Base-by-base conservation (phyloP, 2,797 vertebrate species). In the Zalophus californianus region DNA sequence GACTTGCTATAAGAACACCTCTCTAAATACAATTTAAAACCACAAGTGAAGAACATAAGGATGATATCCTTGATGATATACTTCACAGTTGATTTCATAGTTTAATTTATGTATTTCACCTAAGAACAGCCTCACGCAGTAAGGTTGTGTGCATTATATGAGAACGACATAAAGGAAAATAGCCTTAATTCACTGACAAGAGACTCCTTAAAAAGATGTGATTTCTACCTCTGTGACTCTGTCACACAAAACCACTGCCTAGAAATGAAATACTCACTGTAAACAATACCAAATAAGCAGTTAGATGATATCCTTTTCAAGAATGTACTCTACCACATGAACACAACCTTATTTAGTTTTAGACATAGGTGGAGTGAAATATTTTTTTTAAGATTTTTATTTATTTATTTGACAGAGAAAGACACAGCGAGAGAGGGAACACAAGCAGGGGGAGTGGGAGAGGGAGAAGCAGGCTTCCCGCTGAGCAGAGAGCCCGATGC, bases 271-370 rank as follows among this genome's bases (percentile, higher is more conserved):
- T 38, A 66, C 8, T 72, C n/a, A 56, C 27, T 73, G 4, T 80
- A 68, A 91, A 64, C 27, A 84, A 80, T 15, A 62, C 14, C 23
- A 95, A 77, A 78, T 35, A 91, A 56, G 25, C 11, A 64, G 3
- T 87, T 48, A 41, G 18, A 3, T 77, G 27, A 58, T 29, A 75
- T 86, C 32, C 92, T 90, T 92, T 96, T 68, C 80, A 83, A 77
- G 7, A 15, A 68, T 38, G 90, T 94, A 38, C 72, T 83, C 93
- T 87, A 27, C 27, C 89, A 44, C 23, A 23, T 83, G 27, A 95
- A 87, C 23, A 89, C 1, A 27, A 9, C 29, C 35, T 77, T 84
- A 72, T 96, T 87, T 82, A 94, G 90, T 78, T 97, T 93, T 92
- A 95, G 41, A 32, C 9, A 35, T 15, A 41, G 3, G 35, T 91